Base-by-base conservation (phyloP, 2,797 vertebrate species). In the Calcarius lapponicus region DNA sequence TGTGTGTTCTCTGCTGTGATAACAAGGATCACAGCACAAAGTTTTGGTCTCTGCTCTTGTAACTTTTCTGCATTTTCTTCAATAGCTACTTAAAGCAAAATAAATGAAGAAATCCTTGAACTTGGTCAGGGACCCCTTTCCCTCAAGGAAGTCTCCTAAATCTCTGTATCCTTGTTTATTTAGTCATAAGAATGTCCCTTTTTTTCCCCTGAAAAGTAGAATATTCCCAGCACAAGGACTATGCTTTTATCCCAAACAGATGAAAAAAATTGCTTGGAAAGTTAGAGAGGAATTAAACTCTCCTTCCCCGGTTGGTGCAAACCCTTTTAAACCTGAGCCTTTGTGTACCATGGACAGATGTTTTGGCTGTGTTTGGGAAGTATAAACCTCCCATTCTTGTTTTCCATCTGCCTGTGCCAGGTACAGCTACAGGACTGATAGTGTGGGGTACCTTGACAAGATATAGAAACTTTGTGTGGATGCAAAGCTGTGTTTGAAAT, bases 171-270 rank as follows among this genome's bases (percentile, higher is more conserved):
- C 11, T n/a, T 6, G 2, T 38, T 7, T 56, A 22, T n/a, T 10
- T n/a, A 29, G 10, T 20, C 0, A 3, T 10, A 69, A 72, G 20
- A 28, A 42, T 38, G 29, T 18, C 2, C 0, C 11, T n/a, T 70
- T 26, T 24, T 34, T 64, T 2, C 2, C 2, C 4, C 16, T 48
- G 36, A 36, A 51, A 78, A 83, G 4, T 10, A 70, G 31, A 83
- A 36, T 20, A 11, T 16, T n/a, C 11, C 17, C 43, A 69, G 29
- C 17, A 47, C 24, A 72, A 73, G 38, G 19, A 56, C 47, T 15
- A 13, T 2, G 3, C 3, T 81, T 75, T 76, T 51, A 64, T 71
- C 16, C 21, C 42, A 91, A 76, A 82, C 0, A 82, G 12, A 36
- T 40, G 20, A n/a, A 56, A 74, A 50, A 57, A 42, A 36, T 12